Evolutionary conservation across 1,140 invertebrate genomes (phyloP).

Genomic region (Aphelinus atriplicis): DNA sequence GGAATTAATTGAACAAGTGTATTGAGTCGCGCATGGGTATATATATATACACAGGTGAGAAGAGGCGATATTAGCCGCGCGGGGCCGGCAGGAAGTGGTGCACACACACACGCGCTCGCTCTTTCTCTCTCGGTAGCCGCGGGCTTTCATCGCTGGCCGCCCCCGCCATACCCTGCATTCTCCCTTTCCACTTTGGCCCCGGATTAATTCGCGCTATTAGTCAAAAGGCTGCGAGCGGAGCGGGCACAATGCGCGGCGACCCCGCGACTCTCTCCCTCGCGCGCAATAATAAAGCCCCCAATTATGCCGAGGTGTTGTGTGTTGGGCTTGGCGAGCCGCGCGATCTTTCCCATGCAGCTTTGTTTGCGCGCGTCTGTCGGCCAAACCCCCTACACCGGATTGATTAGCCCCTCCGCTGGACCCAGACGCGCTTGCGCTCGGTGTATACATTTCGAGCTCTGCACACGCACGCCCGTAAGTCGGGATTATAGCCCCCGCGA

Average conservation of each 20-base stretch:
- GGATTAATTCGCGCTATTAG: conserved; percentile 19
- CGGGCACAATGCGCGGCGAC: not conserved
- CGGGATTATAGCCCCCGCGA: no score
- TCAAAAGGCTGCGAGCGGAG: not conserved
- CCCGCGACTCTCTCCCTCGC: not conserved
- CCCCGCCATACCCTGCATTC: not conserved
- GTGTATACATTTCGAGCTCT: no score
- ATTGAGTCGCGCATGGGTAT: no score
- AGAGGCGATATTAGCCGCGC: no score
- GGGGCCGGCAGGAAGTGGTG: no score
- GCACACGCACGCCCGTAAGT: no score
- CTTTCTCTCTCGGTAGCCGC: conserved; percentile 3
- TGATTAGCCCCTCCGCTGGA: not conserved
- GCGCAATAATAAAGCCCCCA: conserved; percentile 12
- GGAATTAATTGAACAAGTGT: no score
- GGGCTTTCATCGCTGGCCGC: no score
- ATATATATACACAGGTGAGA: no score
- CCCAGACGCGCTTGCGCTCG: no score
- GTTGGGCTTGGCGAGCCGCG: not conserved
- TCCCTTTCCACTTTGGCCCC: not conserved
- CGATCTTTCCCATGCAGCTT: not conserved
- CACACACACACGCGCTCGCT: not conserved
- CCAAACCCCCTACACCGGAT: not conserved
- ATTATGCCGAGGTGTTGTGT: conserved; percentile 8
- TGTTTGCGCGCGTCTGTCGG: not conserved